A percentile compares a stretch with the other conserved stretches of the same genome.
phyloP scores from a whole-genome alignment of 2,888 invertebrate species.

The Papilio elwesi region DNA sequence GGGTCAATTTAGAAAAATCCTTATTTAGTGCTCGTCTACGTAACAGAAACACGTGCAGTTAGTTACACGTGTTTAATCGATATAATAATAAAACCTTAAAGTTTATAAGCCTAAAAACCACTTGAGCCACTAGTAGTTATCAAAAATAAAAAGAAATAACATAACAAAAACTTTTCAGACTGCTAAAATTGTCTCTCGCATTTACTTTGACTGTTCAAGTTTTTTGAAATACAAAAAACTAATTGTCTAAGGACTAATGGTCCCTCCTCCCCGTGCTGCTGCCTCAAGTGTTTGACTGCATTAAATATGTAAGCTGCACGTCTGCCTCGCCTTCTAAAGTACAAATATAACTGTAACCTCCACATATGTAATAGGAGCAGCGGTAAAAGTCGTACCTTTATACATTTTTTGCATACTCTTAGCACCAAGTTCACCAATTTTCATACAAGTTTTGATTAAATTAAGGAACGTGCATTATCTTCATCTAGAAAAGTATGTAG shows the following conservation, averaged over 20 bases:
- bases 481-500: too few relatives aligned
- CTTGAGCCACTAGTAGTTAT: too few relatives aligned
- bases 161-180: neutral
- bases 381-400: slow-evolving; percentile 2
- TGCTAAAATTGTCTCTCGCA: neutral
- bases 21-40: too few relatives aligned
- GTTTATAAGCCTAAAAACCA: too few relatives aligned
- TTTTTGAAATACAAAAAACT: neutral
- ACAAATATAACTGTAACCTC: slow-evolving; percentile 42
- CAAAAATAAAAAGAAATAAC: too few relatives aligned
- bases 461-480: too few relatives aligned
- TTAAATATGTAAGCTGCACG: slow-evolving; percentile 34
- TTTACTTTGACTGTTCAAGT: slow-evolving; percentile 2
- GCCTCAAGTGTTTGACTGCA: slow-evolving; percentile 27
- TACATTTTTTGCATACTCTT: neutral
- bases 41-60: too few relatives aligned
- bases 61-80: too few relatives aligned
- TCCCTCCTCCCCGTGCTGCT: neutral
- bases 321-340: slow-evolving; percentile 38
- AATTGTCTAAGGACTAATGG: slow-evolving; percentile 25
- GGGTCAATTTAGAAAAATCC: too few relatives aligned
- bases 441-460: too few relatives aligned
- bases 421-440: neutral
- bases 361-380: slow-evolving; percentile 32
- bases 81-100: too few relatives aligned